phyloP scores from a whole-genome alignment of 2,797 vertebrate genomes.

The Sebastes paucispinis region DNA sequence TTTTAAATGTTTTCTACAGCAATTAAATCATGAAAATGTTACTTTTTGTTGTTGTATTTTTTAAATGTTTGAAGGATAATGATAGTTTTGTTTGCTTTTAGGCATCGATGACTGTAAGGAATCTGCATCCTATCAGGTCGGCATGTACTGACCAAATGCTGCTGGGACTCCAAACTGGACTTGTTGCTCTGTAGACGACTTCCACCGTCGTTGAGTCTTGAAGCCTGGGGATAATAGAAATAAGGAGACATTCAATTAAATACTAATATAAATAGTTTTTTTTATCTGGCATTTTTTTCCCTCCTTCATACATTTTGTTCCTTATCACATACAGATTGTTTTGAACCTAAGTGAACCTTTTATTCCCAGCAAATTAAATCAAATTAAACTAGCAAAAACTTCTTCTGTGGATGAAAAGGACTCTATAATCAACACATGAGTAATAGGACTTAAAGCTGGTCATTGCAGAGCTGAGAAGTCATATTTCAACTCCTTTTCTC shows the following conservation, averaged over 20 bases:
- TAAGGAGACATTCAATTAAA: neutral
- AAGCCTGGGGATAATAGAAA: neutral
- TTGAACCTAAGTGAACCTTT: neutral
- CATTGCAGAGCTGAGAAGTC: conserved; percentile 48
- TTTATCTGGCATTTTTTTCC: neutral
- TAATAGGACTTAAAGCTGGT: conserved; percentile 35
- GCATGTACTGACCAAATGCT: neutral
- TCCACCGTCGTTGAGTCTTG: neutral
- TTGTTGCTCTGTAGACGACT: conserved; percentile 16
- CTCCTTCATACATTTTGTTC: neutral
- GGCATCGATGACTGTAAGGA: neutral
- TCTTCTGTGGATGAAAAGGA: neutral
- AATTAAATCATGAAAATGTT: neutral
- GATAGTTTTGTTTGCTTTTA: conserved; percentile 44
- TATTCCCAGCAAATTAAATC: neutral
- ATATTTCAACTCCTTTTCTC: conserved; percentile 41
- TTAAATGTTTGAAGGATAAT: neutral
- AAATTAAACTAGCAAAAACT: neutral
- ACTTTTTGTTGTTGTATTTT: neutral
- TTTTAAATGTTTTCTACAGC: neutral
- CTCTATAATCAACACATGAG: conserved; percentile 19
- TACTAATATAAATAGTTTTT: neutral
- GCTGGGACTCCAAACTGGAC: conserved; percentile 6
- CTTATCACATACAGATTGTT: neutral
- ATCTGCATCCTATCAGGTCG: neutral